Evolutionary conservation across 2,888 invertebrate species (phyloP), one percentile per base, ranked within the genome.

Genomic region (Troglohyphantes excavatus): DNA sequence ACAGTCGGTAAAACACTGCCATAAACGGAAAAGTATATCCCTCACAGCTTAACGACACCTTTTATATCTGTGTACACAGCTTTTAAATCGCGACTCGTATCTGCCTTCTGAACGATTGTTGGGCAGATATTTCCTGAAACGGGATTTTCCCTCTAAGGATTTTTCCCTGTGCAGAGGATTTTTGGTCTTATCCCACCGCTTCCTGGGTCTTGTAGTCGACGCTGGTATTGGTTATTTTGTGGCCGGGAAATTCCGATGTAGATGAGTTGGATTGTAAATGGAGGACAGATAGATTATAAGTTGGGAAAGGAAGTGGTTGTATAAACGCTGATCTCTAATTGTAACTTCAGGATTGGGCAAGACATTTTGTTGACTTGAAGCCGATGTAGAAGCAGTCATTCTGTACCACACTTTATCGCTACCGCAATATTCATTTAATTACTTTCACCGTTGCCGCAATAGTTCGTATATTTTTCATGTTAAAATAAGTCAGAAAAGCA

Each of bases 11-110:
- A 29, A 39, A 53, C 53, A 53, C 53, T 5, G 39, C 26, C n/a
- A 23, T 43, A 21, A 53, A 61, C 17, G 63, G n/a, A 39, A 2
- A 9, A 29, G 78, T 21, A 61, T 39, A 17, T 72, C 33, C 72
- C 26, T 17, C 68, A 33, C 13, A 33, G 70, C 19, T 19, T 61
- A 76, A 70, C 76, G 76, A 83, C 79, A 73, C 72, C 79, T 82
- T 88, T 39, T 59, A 88, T 82, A 65, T 68, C 61, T 76, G 29
- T 68, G 63, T 83, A 83, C 83, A 73, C 83, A 76, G 83, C 67
- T 78, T 63, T 76, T 78, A 89, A 88, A 82, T 88, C 61, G 82
- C 33, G 21, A 19, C 73, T 43, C 53, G 67, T 82, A 82, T 82
- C 75, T 23, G 59, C 75, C 59, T 61, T 19, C 11, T n/a, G 59